Conservation (phyloP, 2,797 vertebrate species). For the Pangasius krempfi region DNA sequence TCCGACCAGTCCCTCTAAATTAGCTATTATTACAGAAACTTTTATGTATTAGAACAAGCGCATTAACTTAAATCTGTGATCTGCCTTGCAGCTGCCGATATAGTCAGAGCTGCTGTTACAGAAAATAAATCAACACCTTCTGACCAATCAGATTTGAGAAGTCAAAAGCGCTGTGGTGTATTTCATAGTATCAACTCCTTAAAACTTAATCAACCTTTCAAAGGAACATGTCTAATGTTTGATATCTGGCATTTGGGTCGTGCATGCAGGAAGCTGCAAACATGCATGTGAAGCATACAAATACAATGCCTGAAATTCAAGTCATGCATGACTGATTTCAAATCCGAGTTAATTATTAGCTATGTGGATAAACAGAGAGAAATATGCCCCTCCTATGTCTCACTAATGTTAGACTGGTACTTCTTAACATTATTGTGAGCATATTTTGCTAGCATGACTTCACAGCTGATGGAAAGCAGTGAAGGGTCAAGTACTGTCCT, state of each 20-base stretch:
- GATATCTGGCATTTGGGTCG: background rate
- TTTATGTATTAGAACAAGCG: background rate
- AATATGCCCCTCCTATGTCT: background rate
- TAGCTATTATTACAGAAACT: background rate
- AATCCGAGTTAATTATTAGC: background rate
- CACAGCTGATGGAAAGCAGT: constrained; percentile 2
- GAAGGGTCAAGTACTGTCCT: background rate
- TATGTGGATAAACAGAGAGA: background rate
- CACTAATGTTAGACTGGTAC: background rate
- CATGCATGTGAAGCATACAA: background rate
- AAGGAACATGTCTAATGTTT: background rate
- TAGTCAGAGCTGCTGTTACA: background rate
- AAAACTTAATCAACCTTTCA: background rate
- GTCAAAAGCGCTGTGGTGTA: too few relatives aligned
- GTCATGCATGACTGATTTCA: background rate
- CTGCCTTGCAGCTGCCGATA: background rate
- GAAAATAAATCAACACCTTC: too few relatives aligned
- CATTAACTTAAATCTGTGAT: background rate
- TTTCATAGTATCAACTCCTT: background rate
- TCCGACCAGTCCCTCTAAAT: background rate
- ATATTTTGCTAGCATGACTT: constrained; percentile 2
- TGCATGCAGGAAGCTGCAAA: constrained; percentile 7
- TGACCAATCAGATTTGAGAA: background rate
- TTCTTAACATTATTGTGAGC: background rate
- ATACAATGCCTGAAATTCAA: background rate